Percentiles rank a stretch among this genome's conserved stretches.
Evolutionary conservation across 2,888 invertebrate species (phyloP).

Genomic region (Nebria brevicollis): DNA sequence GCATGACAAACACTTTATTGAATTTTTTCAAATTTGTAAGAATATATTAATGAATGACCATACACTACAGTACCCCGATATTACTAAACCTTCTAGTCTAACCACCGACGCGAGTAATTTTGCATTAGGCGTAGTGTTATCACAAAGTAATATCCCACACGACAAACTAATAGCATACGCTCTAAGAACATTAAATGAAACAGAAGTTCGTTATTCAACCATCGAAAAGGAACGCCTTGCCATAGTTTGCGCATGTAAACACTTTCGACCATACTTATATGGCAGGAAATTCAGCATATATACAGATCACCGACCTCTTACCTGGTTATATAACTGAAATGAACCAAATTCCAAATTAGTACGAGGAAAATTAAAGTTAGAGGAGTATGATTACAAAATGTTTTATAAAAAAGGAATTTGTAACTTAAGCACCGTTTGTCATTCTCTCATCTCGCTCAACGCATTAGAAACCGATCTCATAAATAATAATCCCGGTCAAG

Average conservation of each 20-base stretch:
- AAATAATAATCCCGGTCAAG: too few relatives aligned
- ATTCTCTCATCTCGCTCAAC: too few relatives aligned
- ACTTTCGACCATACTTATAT: slow-evolving; percentile 51
- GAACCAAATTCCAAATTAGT: slow-evolving; percentile 58
- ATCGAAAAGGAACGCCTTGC: slow-evolving; percentile 52
- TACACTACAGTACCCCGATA: too few relatives aligned
- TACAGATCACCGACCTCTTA: slow-evolving; percentile 58
- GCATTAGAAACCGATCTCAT: too few relatives aligned
- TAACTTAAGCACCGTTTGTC: slow-evolving; percentile 7
- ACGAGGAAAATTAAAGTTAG: slow-evolving; percentile 55
- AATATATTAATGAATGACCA: slow-evolving; percentile 47
- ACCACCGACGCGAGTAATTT: slow-evolving; percentile 54
- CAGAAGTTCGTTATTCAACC: slow-evolving; percentile 48
- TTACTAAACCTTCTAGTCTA: slow-evolving; percentile 52
- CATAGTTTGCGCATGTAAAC: slow-evolving; percentile 50
- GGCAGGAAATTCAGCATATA: slow-evolving; percentile 55
- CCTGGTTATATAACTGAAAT: slow-evolving; percentile 56
- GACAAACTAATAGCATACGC: slow-evolving; percentile 36
- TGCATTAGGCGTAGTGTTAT: slow-evolving; percentile 53
- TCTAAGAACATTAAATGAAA: slow-evolving; percentile 48
- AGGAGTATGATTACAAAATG: slow-evolving; percentile 52
- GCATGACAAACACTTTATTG: slow-evolving; percentile 39
- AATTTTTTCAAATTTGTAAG: slow-evolving; percentile 47
- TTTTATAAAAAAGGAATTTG: slow-evolving; percentile 35
- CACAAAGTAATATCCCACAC: slow-evolving; percentile 47